Evolutionary conservation across 2,113 vertebrate species (phyloP).

Genomic region (Rissa tridactyla): DNA sequence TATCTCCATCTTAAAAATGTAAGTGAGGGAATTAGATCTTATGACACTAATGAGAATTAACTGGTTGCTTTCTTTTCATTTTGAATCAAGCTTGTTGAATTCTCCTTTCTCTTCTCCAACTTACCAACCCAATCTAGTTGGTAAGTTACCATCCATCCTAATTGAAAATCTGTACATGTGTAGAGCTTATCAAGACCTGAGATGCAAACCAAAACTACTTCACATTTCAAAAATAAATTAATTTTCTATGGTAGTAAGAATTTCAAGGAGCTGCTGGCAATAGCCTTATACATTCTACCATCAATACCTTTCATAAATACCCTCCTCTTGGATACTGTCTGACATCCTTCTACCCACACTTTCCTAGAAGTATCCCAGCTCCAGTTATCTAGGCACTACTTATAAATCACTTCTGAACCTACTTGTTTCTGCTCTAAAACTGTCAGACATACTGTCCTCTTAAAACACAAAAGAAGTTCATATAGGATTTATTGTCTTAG

Average conservation of each 20-base stretch:
- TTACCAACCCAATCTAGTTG: background rate
- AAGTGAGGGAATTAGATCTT: background rate
- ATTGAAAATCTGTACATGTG: background rate
- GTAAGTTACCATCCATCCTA: background rate
- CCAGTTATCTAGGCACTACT: background rate
- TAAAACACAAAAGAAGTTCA: background rate
- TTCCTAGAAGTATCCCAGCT: background rate
- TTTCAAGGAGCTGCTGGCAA: background rate
- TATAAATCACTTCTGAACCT: background rate
- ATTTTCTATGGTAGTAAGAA: background rate
- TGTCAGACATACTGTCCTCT: background rate
- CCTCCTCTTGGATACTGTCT: background rate
- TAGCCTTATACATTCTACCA: background rate
- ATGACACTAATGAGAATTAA: background rate
- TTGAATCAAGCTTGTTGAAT: background rate
- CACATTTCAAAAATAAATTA: background rate
- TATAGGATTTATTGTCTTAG: background rate
- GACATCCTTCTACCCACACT: background rate
- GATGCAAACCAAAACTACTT: background rate
- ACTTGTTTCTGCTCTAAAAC: background rate
- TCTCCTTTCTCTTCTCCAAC: background rate
- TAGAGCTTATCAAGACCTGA: background rate
- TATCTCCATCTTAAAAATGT: background rate
- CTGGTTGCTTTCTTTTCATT: background rate
- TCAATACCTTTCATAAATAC: background rate